Evolutionary conservation across 2,113 vertebrate species (phyloP).

Genomic region (Mungos mungo): DNA sequence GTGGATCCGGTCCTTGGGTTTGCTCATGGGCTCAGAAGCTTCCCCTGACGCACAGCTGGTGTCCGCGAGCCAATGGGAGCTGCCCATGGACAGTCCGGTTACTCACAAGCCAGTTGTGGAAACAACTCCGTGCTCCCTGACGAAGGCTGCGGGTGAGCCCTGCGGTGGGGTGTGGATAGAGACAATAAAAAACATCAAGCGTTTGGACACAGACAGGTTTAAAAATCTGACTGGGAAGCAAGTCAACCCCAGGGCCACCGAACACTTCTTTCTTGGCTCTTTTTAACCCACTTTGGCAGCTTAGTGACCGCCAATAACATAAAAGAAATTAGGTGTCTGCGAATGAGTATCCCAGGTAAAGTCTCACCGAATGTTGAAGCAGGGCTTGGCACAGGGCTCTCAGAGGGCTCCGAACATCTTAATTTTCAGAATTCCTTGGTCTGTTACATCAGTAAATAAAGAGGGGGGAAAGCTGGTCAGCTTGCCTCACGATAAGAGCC

Average conservation of each 20-base stretch:
- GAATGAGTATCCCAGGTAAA: neutral
- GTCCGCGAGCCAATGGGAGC: neutral
- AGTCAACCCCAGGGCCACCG: neutral
- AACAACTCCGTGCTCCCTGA: neutral
- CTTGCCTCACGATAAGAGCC: neutral
- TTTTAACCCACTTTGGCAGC: neutral
- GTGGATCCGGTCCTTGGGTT: accelerated
- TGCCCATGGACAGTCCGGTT: too few species aligned
- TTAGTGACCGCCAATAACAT: neutral
- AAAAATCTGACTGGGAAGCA: neutral
- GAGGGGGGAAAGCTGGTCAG: neutral
- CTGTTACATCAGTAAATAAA: neutral
- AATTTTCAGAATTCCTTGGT: neutral
- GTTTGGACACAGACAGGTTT: neutral
- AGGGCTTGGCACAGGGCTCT: neutral
- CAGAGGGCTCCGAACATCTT: neutral
- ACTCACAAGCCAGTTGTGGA: neutral
- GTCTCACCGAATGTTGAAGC: neutral
- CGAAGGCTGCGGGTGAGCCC: neutral
- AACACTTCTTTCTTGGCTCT: neutral
- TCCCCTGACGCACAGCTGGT: neutral
- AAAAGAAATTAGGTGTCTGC: neutral
- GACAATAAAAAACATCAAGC: neutral
- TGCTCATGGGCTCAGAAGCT: neutral
- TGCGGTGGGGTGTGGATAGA: neutral